Evolutionary conservation across 92 coral and sea anemone species (phyloP).

Genomic region (Pocillopora meandrina): DNA sequence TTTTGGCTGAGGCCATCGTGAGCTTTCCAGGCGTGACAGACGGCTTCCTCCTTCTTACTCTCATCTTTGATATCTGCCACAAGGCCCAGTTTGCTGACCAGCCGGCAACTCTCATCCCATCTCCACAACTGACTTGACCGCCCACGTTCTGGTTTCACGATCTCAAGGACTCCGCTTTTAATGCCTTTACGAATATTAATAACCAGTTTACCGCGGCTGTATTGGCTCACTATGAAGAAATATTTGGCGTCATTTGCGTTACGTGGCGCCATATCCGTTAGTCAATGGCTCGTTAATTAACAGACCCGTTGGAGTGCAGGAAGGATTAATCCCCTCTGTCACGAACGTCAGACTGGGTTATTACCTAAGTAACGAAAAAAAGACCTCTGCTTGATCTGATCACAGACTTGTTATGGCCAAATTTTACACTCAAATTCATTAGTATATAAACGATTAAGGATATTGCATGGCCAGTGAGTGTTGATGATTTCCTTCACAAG

Average conservation of each 20-base stretch:
- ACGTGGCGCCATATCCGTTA: no score
- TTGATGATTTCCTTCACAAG: no score
- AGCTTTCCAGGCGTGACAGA: neutral
- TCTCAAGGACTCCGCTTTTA: neutral
- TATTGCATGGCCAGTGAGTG: no score
- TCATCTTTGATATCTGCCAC: neutral
- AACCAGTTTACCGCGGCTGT: neutral
- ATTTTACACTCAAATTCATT: no score
- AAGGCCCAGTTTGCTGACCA: conserved; percentile 17
- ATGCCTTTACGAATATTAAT: neutral
- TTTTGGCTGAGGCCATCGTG: conserved; percentile 19
- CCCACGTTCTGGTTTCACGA: neutral
- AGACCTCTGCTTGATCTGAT: no score
- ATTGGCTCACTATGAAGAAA: conserved; percentile 6
- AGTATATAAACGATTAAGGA: no score
- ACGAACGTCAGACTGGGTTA: no score
- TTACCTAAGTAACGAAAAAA: no score
- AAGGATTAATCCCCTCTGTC: no score
- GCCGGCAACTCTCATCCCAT: conserved; percentile 14
- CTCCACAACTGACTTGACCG: neutral
- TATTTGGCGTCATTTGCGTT: neutral
- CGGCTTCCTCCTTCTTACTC: neutral
- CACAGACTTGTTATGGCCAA: no score
- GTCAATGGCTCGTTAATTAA: no score
- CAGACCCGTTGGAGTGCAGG: no score